These are phyloP conservation scores for Desmophyllum pertusum DNA, from an alignment of 92 coral and sea anemone species.

Conservation along the genomic window DNA sequence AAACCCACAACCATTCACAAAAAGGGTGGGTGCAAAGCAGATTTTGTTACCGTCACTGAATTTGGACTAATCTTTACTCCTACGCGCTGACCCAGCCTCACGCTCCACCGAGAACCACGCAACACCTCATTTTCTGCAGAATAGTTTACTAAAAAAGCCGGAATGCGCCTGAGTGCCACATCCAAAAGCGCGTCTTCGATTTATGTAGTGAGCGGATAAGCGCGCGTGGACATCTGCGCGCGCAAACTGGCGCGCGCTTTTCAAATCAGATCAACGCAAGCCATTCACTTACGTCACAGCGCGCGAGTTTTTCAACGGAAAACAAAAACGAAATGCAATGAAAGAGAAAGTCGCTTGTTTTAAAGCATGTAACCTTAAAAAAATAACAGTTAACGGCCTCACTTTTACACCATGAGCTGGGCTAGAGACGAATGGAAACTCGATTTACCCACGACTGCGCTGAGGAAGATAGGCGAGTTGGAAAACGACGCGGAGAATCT, in stretches of 20 bases:
- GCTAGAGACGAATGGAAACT: conserved; percentile 92
- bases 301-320: conserved; percentile 24
- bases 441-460: conserved; percentile 69
- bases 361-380: not conserved
- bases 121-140: not conserved
- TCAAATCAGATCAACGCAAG: conserved; percentile 20
- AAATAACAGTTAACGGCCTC: not conserved
- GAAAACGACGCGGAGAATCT: conserved; percentile 76
- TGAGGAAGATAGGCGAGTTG: conserved; percentile 67
- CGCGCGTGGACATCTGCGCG: not conserved
- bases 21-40: not conserved
- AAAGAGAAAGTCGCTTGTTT: not conserved
- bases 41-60: not conserved
- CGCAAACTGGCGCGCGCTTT: conserved; percentile 18
- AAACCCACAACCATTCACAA: not conserved
- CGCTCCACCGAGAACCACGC: not conserved
- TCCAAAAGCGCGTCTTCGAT: too few species aligned
- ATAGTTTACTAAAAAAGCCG: not conserved
- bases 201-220: not conserved
- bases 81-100: not conserved
- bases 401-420: conserved; percentile 68
- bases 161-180: not conserved
- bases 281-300: conserved; percentile 23
- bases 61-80: too few species aligned
- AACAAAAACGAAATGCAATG: not conserved